Base-by-base conservation (phyloP, 2,888 invertebrate species). In the Mesorhabditis spiculigera region DNA sequence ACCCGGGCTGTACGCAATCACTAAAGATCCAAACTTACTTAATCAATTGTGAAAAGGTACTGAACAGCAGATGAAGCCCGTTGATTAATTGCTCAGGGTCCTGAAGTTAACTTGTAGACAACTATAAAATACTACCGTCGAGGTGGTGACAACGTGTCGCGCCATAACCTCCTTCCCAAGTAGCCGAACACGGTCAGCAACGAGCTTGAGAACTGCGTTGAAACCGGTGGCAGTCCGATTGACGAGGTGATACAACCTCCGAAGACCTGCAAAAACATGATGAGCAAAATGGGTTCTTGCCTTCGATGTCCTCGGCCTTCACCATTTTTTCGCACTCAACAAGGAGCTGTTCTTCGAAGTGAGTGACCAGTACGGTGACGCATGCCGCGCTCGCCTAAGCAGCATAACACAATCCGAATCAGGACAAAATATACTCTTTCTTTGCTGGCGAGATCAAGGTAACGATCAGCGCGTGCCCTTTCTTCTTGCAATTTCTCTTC, bases 81-180 rank as follows among this genome's bases (percentile, higher is more conserved):
- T 98, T 28, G 28, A 28, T 28, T 28, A 28, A 96, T 88, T 97
- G 96, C 87, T 98, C 97, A 0, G 95, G 95, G 87, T 98, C 97
- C 88, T 88, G 81, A 44, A 50, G n/a, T 50, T n/a, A 50, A 50
- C n/a, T 50, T 50, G n/a, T 10, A 50, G n/a, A 50, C 10, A n/a
- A 50, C 45, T 45, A 43, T 62, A 41, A 6, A 66, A 61, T n/a
- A 69, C 50, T 68, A 82, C 83, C 81, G 90, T 92, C 41, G 95
- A 94, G 70, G 98, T 95, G 67, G 93, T 91, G 85, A 94, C 94
- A 4, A 96, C 96, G 45, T 94, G 93, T 13, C 93, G 93, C 68
- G 94, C 91, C 95, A 98, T 97, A 86, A 97, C 96, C 4, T 94
- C 93, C 66, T 97, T 88, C 5, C 97, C 98, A 16, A 95, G 94